Evolutionary conservation across 1,140 invertebrate genomes (phyloP), one percentile per base, ranked within the genome.

Genomic region (Trichoplusia ni): DNA sequence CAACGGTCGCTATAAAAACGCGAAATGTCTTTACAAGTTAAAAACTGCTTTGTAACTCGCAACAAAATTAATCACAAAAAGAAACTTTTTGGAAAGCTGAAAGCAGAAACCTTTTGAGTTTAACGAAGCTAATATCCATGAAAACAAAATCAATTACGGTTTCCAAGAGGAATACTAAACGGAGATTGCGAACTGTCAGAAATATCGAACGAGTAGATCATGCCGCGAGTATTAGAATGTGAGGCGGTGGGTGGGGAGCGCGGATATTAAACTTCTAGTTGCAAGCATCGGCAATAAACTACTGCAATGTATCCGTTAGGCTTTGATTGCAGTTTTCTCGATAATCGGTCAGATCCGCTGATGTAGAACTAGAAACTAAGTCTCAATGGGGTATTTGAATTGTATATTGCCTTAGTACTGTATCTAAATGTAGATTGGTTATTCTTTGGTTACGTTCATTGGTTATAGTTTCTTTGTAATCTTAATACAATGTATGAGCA

Each of bases 21-120:
- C 3, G 23, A 56, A 56, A 56, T 38, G 33, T 54, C 19, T 18
- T 38, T 16, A 37, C 46, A 49, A 49, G 46, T 23, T 40, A 25
- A 38, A 38, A 56, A 56, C 51, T 40, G 33, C 40, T 49, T 56
- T 40, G 13, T 40, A 38, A 56, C 35, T 56, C 33, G 51, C 19
- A 40, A 56, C 33, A 56, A 56, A 38, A 27, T 38, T 27, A 56
- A 38, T 56, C 19, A 19, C 11, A 27, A 27, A 14, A 40, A 40
- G 40, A 56, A 38, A 56, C 51, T 40, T 56, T 1, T 38, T 29
- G 6, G 16, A 40, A 35, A 56, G 35, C 51, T 56, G 21, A 9
- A 38, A 54, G 40, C 31, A 11, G 33, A 40, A 56, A 54, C 31
- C 51, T 37, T 54, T 38, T 37, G 31, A 37, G 31, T 25, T 18